Conservation (phyloP, 2,888 invertebrate species). For the Synergus itoensis region DNA sequence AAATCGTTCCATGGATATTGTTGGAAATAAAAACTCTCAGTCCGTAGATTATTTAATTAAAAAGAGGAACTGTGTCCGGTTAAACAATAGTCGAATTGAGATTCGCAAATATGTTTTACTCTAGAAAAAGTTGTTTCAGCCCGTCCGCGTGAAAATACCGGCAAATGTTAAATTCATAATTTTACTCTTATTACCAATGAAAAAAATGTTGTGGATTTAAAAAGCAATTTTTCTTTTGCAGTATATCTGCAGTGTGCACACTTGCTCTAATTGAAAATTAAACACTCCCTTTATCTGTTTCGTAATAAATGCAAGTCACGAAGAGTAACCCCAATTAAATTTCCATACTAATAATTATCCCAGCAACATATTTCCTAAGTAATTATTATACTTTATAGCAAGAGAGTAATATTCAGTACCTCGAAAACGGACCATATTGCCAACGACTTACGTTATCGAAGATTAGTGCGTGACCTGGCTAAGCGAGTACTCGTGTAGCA, state of each 20-base stretch:
- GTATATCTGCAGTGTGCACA: neutral
- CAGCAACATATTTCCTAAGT: conserved; percentile 10
- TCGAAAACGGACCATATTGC: neutral
- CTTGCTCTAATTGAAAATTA: conserved; percentile 6
- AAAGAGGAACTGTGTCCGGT: conserved; percentile 14
- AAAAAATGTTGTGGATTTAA: neutral
- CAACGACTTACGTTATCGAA: conserved; percentile 22
- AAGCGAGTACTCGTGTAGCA: neutral
- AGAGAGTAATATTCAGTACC: neutral
- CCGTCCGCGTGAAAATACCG: neutral
- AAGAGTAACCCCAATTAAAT: conserved; percentile 11
- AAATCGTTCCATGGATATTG: conserved; percentile 59
- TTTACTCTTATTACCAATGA: no score
- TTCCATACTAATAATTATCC: conserved; percentile 17
- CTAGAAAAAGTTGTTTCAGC: neutral
- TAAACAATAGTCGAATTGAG: conserved; percentile 55
- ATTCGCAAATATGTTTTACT: conserved; percentile 43
- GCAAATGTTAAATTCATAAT: neutral
- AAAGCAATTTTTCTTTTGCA: neutral
- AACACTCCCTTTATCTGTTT: conserved; percentile 1
- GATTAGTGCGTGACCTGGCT: conserved; percentile 37
- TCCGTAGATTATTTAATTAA: conserved; percentile 64
- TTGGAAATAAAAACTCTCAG: conserved; percentile 60
- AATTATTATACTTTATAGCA: conserved; percentile 10
- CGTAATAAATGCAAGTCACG: neutral